Evolutionary conservation across 2,797 vertebrate species (phyloP).

Genomic region (Triplophysa yarkandensis): DNA sequence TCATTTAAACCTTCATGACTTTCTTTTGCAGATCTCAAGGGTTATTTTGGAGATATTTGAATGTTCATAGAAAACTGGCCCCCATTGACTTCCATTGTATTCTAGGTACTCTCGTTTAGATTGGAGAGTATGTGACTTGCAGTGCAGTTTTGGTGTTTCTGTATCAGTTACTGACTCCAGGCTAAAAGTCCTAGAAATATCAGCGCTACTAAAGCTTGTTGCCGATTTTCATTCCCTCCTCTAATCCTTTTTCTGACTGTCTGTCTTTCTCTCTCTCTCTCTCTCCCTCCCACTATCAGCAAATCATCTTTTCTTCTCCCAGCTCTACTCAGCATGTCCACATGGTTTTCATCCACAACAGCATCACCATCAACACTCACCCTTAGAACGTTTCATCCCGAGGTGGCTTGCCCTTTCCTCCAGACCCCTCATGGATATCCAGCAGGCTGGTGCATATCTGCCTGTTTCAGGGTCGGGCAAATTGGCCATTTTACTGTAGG

Average conservation of each 20-base stretch:
- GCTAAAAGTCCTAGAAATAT: slow-evolving; percentile 51
- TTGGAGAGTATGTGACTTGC: background rate
- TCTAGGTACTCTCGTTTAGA: no score
- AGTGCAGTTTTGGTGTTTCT: slow-evolving; percentile 21
- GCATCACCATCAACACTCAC: slow-evolving; percentile 37
- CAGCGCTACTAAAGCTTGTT: slow-evolving; percentile 54
- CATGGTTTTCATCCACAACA: slow-evolving; percentile 32
- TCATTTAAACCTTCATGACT: no score
- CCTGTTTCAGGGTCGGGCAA: slow-evolving; percentile 59
- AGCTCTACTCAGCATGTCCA: slow-evolving; percentile 30
- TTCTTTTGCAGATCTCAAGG: no score
- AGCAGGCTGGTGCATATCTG: slow-evolving; percentile 49
- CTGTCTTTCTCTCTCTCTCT: background rate
- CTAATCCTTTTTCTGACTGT: slow-evolving; percentile 53
- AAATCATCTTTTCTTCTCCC: slow-evolving; percentile 39
- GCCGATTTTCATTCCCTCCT: slow-evolving; percentile 52
- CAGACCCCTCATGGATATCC: slow-evolving; percentile 43
- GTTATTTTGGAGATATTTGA: no score
- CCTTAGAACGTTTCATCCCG: slow-evolving; percentile 39
- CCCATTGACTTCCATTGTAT: no score
- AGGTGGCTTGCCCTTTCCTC: slow-evolving; percentile 16
- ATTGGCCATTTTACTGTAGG: slow-evolving; percentile 65
- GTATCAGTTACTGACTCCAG: slow-evolving; percentile 37
- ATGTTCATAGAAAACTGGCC: no score
- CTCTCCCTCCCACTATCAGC: background rate